phyloP scores from a whole-genome alignment of 2,797 vertebrate species.

The Parotocinclus haroldoi region DNA sequence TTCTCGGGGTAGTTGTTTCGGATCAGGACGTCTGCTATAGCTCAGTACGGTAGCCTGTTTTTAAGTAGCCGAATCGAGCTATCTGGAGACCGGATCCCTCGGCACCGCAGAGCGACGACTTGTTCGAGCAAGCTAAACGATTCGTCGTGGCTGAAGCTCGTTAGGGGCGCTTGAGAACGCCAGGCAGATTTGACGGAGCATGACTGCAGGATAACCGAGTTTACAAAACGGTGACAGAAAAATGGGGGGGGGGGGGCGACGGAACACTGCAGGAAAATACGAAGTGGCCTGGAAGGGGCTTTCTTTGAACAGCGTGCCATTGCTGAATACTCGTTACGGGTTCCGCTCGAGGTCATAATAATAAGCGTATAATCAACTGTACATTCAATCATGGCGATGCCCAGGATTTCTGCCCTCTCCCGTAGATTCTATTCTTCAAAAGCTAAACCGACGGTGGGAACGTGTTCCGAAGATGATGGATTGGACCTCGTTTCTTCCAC shows the following conservation, averaged over 20 bases:
- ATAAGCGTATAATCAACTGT: too few species aligned
- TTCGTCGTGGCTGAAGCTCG: background rate
- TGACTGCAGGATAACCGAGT: constrained; percentile 21
- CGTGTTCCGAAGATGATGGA: constrained; percentile 7
- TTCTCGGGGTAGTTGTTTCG: too few species aligned
- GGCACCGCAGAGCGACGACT: background rate
- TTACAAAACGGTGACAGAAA: constrained; percentile 41
- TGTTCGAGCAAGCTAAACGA: constrained; percentile 11
- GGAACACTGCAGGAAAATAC: constrained; percentile 12
- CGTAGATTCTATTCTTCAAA: background rate
- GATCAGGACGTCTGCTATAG: too few species aligned
- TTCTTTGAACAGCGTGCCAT: constrained; percentile 8
- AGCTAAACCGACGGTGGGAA: background rate
- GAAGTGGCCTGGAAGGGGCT: background rate
- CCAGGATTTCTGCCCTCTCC: background rate
- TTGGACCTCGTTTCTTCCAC: background rate
- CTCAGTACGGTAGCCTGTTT: too few species aligned
- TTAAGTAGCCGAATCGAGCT: too few species aligned
- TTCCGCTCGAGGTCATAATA: background rate
- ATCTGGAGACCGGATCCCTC: background rate
- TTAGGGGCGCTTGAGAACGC: constrained; percentile 9
- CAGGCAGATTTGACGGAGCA: constrained; percentile 26
- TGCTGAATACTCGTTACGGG: background rate
- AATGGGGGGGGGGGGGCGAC: constrained; percentile 24
- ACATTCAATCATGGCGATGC: too few species aligned